Evolutionary conservation across 2,888 invertebrate species (phyloP).

Genomic region (Hybos culiciformis): DNA sequence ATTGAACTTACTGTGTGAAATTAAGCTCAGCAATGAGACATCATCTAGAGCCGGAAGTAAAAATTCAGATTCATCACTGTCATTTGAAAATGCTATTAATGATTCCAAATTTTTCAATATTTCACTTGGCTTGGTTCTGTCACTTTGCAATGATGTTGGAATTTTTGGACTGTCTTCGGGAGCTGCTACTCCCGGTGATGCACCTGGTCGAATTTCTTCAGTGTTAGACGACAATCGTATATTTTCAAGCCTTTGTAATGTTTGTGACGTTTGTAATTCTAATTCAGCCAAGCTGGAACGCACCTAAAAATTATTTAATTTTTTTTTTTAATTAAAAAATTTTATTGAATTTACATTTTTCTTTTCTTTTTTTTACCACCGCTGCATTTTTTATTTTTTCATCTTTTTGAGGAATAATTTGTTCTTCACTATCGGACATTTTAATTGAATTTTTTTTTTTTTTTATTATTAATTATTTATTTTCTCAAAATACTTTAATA

Average conservation of each 20-base stretch:
- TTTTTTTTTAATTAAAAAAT: too few species aligned
- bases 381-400: too few species aligned
- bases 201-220: background rate
- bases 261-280: conserved; percentile 60
- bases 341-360: too few species aligned
- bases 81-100: conserved; percentile 48
- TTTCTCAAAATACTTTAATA: too few species aligned
- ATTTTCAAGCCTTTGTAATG: conserved; percentile 55
- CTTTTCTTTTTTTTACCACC: too few species aligned
- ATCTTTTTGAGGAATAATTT: too few species aligned
- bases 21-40: conserved; percentile 48
- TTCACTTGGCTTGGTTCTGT: conserved; percentile 39
- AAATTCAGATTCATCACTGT: conserved; percentile 45
- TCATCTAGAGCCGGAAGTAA: conserved; percentile 49
- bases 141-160: conserved; percentile 34
- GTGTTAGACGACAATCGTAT: conserved; percentile 24
- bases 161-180: background rate
- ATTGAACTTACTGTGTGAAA: conserved; percentile 47
- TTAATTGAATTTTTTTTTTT: too few species aligned
- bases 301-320: conserved; percentile 40
- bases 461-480: too few species aligned
- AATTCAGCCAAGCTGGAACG: conserved; percentile 49
- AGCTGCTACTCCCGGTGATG: conserved; percentile 29
- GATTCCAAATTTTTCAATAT: conserved; percentile 44
- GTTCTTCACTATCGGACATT: too few species aligned